These are phyloP conservation scores for Xenus cinereus DNA, from an alignment of 2,113 vertebrate species.

Conservation along the genomic window DNA sequence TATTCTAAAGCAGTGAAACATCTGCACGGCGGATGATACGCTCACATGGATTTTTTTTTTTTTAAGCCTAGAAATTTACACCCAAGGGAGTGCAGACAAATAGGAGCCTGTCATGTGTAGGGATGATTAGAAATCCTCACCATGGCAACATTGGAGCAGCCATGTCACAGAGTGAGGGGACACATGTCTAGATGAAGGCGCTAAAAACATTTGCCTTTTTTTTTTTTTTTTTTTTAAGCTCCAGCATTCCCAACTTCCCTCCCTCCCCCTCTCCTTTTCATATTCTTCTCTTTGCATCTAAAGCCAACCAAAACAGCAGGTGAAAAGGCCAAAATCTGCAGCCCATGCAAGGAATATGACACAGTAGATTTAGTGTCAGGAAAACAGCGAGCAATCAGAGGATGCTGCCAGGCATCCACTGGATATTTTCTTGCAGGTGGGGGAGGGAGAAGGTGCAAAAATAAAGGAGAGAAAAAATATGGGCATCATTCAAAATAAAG, in stretches of 20 bases:
- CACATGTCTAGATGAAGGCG: conserved; percentile 87
- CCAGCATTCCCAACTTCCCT: conserved; percentile 80
- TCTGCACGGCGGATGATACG: conserved; percentile 93
- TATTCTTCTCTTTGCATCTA: conserved; percentile 79
- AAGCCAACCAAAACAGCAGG: conserved; percentile 79
- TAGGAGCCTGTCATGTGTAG: conserved; percentile 90
- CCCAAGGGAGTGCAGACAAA: conserved; percentile 87
- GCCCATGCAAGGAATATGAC: conserved; percentile 74
- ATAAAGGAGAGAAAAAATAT: conserved; percentile 49
- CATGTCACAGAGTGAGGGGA: conserved; percentile 91
- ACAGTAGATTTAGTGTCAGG: conserved; percentile 73
- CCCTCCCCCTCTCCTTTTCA: conserved; percentile 71
- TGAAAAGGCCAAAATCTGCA: conserved; percentile 80
- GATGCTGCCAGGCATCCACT: conserved; percentile 62
- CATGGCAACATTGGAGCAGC: conserved; percentile 95
- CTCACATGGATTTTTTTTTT: conserved; percentile 85
- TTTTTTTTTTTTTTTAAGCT: conserved; percentile 66
- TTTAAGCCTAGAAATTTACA: conserved; percentile 88
- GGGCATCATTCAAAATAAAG: conserved; percentile 50
- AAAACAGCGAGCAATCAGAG: conserved; percentile 72
- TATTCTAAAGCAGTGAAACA: conserved; percentile 93
- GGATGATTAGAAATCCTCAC: conserved; percentile 94
- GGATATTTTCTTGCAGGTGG: conserved; percentile 48
- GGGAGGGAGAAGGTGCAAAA: conserved; percentile 18
- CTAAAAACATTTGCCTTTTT: conserved; percentile 83